Evolutionary conservation across 2,888 invertebrate species (phyloP), one percentile per base, ranked within the genome.

Genomic region (Lutraria lutraria): DNA sequence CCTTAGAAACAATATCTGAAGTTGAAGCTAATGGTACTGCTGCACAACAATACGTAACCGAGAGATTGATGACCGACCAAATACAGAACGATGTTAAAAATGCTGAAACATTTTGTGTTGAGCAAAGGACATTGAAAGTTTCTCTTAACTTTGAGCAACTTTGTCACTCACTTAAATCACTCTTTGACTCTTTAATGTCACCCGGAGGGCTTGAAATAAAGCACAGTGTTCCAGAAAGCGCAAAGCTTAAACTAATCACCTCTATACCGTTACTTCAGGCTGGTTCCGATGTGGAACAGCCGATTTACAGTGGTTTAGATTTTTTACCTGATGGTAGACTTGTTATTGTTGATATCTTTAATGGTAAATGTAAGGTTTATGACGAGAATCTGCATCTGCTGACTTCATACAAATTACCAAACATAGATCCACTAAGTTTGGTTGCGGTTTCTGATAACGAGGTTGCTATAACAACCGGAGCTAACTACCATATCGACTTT

Each of bases 271-370:
- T 53, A 21, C 3, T 21, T 15, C 81, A 81, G 16, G 15, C 13
- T 53, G 53, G 31, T 25, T 25, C 54, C 31, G 82, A 82, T 60
- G 19, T 31, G n/a, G 31, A 21, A 53, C 29, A 82, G 25, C 82
- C 82, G 15, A 0, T 56, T 13, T 82, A 56, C 31, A 56, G 29
- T n/a, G 82, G 82, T 19, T 31, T 82, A 29, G 54, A 85, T 21
- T 85, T 85, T 21, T n/a, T 81, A 60, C 60, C 82, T 16, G 81
- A 81, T 81, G 81, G 81, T 81, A 81, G 53, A 81, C 19, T 60
- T 19, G 60, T 60, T 19, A 21, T 19, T 0, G 21, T 60, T 16
- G 60, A 82, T 31, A 25, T 29, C 34, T 0, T 6, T 0, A 82
- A 82, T 31, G 3, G 31, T 29, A 82, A 82, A 56, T 82, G 56